phyloP scores from a whole-genome alignment of 2,797 vertebrate genomes.

The Jordanella pulchra region DNA sequence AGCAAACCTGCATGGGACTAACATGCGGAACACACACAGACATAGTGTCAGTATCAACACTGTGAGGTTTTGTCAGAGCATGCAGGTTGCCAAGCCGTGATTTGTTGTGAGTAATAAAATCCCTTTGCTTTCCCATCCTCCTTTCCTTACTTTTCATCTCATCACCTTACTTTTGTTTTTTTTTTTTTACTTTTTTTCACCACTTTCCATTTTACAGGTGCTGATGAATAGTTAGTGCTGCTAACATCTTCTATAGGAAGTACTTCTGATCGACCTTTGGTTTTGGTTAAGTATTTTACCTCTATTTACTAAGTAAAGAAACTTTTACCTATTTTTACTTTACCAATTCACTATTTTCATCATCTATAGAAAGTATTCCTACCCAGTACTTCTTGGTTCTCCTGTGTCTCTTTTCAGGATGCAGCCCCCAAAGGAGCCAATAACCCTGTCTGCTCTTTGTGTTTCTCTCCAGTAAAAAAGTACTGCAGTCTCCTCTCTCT shows the following conservation, averaged over 20 bases:
- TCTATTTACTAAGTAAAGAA: neutral
- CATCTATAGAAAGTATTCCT: neutral
- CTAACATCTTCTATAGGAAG: neutral
- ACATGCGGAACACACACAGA: conserved; percentile 26
- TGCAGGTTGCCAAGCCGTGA: conserved; percentile 62
- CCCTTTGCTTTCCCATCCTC: conserved; percentile 46
- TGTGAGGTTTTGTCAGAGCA: conserved; percentile 62
- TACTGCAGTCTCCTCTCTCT: too few relatives aligned
- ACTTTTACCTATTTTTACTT: neutral
- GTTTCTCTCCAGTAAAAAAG: neutral
- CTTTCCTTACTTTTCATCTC: conserved; percentile 14
- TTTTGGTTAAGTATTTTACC: neutral
- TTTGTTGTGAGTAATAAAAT: conserved; percentile 64
- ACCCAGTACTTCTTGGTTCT: neutral
- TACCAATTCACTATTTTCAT: neutral
- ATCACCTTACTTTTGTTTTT: conserved; percentile 13
- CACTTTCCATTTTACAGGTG: conserved; percentile 52
- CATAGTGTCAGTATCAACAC: conserved; percentile 26
- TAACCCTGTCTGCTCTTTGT: neutral
- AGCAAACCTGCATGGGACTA: conserved; percentile 31
- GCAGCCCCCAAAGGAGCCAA: neutral
- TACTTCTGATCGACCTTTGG: neutral
- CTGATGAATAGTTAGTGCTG: conserved; percentile 16
- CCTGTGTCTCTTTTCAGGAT: too few relatives aligned
- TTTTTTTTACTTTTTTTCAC: conserved; percentile 11